Percentiles rank a stretch among this genome's conserved stretches.
Evolutionary conservation across 2,113 vertebrate species (phyloP).

Genomic region (Seriola rivoliana): DNA sequence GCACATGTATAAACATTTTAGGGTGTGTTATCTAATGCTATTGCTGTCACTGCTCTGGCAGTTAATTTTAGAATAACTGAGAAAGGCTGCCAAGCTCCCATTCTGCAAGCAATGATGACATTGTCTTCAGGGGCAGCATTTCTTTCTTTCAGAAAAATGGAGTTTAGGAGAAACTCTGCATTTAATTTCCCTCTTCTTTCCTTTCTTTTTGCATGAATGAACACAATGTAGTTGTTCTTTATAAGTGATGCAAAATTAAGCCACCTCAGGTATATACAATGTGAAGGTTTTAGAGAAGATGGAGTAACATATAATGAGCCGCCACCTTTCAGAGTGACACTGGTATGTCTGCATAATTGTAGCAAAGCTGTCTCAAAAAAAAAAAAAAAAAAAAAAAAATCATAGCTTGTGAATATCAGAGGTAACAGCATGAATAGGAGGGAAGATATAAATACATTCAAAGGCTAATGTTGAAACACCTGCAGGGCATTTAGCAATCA

Average conservation of each 20-base stretch:
- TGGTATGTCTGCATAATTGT: neutral
- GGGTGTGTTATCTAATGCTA: neutral
- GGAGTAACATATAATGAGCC: slow-evolving; percentile 17
- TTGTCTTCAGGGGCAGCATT: neutral
- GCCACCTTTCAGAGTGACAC: neutral
- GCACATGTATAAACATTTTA: neutral
- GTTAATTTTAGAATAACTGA: slow-evolving; percentile 35
- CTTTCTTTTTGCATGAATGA: slow-evolving; percentile 44
- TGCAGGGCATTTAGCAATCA: slow-evolving; percentile 28
- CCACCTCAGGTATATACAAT: neutral
- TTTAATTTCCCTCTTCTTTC: slow-evolving; percentile 19
- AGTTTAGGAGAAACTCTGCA: slow-evolving; percentile 3
- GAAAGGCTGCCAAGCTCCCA: neutral
- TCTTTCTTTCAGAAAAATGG: slow-evolving; percentile 26
- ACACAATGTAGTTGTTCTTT: slow-evolving; percentile 1
- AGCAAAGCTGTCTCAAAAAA: neutral
- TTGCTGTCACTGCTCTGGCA: neutral
- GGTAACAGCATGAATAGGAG: neutral
- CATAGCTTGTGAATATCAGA: neutral
- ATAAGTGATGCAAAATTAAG: slow-evolving; percentile 22
- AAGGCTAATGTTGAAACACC: slow-evolving; percentile 37
- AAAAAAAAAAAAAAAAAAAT: neutral
- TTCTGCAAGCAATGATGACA: neutral
- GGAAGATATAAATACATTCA: slow-evolving; percentile 22
- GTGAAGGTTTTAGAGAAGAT: slow-evolving; percentile 6